Evolutionary conservation across 2,797 vertebrate genomes (phyloP), one percentile per base, ranked within the genome.

Genomic region (Arremon aurantiirostris): DNA sequence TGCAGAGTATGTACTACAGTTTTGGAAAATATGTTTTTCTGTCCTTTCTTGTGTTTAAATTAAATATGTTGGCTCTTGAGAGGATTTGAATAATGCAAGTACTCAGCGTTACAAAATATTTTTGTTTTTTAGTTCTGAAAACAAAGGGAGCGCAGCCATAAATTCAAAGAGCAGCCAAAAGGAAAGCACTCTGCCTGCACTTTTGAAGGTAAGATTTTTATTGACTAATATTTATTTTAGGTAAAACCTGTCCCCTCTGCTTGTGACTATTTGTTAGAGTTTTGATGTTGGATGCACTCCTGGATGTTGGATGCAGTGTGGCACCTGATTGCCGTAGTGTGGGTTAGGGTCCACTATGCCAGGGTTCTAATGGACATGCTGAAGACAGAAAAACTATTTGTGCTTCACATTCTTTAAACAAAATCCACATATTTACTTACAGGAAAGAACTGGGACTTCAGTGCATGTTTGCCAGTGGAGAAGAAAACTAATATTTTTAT

Each of bases 41-140:
- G 19, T 79, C 57, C 44, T 41, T 72, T 46, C n/a, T 44, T 79
- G 50, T 68, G 24, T 83, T 93, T 79, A n/a, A 94, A 55, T 61
- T 71, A 53, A 89, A 47, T 24, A 4, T 24, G 30, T 76, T 81
- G 37, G 6, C 50, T 89, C 24, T 86, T 27, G 20, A 56, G 52
- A 83, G 55, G 18, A 60, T 35, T 68, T 87, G 37, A 94, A 46
- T 93, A 94, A 90, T 56, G 28, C 37, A 59, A 30, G 23, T 69
- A 50, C 91, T 95, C 27, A 78, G 52, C 6, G 2, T 91, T 73
- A 26, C 52, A 49, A 88, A 90, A 85, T 93, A 35, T 96, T 94
- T 97, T 96, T 98, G 47, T 97, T 95, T 98, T 98, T 92, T 97
- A 98, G 98, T 96, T 95, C 93, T 96, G 97, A 97, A 97, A 97